Percentiles rank a stretch among this genome's conserved stretches.
Conservation (phyloP, 1,140 invertebrate species). For the Episyrphus balteatus region DNA sequence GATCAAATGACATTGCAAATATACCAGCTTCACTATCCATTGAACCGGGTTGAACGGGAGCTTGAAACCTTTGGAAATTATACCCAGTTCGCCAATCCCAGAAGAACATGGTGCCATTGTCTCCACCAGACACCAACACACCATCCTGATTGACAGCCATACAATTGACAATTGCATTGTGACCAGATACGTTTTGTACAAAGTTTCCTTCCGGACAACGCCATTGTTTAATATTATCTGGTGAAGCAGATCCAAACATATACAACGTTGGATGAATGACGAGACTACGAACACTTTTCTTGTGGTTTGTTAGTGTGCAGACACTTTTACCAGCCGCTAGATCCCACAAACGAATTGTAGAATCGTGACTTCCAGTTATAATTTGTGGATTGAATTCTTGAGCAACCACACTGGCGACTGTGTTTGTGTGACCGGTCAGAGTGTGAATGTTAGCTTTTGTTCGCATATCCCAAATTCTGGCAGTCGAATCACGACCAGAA, state of each 20-base stretch:
- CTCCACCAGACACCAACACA: conserved; percentile 93
- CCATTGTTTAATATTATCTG: conserved; percentile 99
- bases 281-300: conserved; percentile 91
- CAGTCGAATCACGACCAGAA: conserved; percentile 89
- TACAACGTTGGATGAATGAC: conserved; percentile 86
- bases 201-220: conserved; percentile 97
- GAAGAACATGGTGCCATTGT: conserved; percentile 96
- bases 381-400: conserved; percentile 90
- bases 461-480: conserved; percentile 96
- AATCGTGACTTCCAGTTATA: conserved; percentile 72
- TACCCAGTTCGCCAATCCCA: conserved; percentile 99
- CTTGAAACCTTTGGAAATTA: conserved; percentile 88
- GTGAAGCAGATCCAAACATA: conserved; percentile 95
- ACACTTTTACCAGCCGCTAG: conserved; percentile 89
- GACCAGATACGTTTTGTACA: conserved; percentile 93
- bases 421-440: conserved; percentile 93
- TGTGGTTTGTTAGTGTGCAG: conserved; percentile 96
- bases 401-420: conserved; percentile 85
- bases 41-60: conserved; percentile 94
- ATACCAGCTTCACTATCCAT: conserved; percentile 98
- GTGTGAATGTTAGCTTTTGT: conserved; percentile 98
- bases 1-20: conserved; percentile 91
- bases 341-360: conserved; percentile 92
- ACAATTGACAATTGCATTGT: conserved; percentile 96
- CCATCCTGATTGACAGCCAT: conserved; percentile 89